Conservation (phyloP, 2,113 vertebrate species). For the Bambusicola thoracicus region DNA sequence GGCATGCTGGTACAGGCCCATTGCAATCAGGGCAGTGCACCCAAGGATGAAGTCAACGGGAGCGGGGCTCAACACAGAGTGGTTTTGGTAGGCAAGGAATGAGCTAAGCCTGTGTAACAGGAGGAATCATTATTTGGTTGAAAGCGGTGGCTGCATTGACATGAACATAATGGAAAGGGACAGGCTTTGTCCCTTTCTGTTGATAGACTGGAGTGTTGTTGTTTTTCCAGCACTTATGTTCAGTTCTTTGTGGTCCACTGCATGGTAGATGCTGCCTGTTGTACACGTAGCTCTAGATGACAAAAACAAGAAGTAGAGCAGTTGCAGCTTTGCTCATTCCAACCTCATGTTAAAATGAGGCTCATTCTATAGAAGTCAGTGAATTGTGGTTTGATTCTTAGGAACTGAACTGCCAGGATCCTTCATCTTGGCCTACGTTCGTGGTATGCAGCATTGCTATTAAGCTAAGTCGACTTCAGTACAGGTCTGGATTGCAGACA, state of each 20-base stretch:
- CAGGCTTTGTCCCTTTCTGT: background rate
- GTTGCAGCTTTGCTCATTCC: background rate
- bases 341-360: background rate
- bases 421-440: background rate
- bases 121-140: accelerated
- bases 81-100: background rate
- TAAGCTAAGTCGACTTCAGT: background rate
- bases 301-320: background rate
- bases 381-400: background rate
- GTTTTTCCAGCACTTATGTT: background rate
- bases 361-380: background rate
- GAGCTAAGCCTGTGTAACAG: background rate
- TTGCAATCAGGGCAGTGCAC: background rate
- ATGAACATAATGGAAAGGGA: background rate
- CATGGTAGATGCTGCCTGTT: background rate
- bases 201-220: background rate
- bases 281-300: background rate
- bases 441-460: accelerated
- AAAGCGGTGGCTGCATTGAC: background rate
- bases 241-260: background rate
- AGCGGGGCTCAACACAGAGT: background rate
- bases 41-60: background rate
- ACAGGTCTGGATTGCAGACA: background rate
- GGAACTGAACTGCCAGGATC: background rate
- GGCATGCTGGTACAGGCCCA: background rate